Conservation (phyloP, 2,888 invertebrate genomes). For the Ennomos fuscantarius region DNA sequence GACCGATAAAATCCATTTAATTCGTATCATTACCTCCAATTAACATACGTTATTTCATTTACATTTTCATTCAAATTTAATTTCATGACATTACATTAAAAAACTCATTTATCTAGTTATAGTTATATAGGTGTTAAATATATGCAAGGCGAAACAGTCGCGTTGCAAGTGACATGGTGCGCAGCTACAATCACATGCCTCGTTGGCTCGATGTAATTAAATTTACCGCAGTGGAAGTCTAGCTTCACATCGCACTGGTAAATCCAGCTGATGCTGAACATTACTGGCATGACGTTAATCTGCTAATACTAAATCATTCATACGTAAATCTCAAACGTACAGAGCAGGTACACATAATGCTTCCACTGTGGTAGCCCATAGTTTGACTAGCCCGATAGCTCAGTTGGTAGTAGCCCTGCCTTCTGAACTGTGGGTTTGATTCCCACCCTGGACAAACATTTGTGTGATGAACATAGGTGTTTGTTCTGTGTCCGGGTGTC, state of each 20-base stretch:
- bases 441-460: no score
- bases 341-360: no score
- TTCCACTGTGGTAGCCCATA: no score
- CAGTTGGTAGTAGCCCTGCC: no score
- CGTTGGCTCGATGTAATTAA: constrained; percentile 64
- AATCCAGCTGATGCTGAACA: background rate
- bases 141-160: constrained; percentile 5
- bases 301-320: background rate
- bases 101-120: constrained; percentile 10
- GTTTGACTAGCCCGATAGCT: no score
- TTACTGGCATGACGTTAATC: background rate
- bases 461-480: no score
- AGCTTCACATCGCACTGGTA: constrained; percentile 16
- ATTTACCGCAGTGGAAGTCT: constrained; percentile 44
- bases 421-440: no score
- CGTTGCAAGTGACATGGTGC: constrained; percentile 45
- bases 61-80: no score
- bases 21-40: constrained; percentile 20
- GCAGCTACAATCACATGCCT: constrained; percentile 63
- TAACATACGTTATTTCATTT: constrained; percentile 15
- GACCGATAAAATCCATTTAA: constrained; percentile 9
- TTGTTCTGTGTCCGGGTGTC: no score
- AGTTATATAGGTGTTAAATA: background rate
- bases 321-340: no score
- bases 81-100: constrained; percentile 9